Evolutionary conservation across 2,888 invertebrate genomes (phyloP).

Genomic region (Frankliniella fusca): DNA sequence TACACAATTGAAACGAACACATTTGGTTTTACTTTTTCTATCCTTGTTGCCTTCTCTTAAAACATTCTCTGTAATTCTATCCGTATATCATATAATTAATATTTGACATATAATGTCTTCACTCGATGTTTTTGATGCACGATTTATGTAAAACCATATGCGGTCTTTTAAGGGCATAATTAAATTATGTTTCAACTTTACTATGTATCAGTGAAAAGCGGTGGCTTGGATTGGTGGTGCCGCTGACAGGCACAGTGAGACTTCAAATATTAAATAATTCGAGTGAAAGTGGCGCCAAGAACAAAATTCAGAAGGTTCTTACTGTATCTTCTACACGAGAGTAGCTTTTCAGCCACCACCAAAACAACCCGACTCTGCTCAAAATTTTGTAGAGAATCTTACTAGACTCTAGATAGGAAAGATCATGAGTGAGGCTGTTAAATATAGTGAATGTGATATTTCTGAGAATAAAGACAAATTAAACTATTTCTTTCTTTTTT

Average conservation of each 20-base stretch:
- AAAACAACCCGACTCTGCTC: conserved; percentile 24
- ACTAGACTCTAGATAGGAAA: conserved; percentile 23
- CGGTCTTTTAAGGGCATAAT: conserved; percentile 25
- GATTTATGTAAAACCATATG: conserved; percentile 17
- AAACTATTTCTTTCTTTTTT: conserved; percentile 14
- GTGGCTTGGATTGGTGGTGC: conserved; percentile 17
- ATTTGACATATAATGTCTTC: not conserved
- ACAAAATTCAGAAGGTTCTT: no score
- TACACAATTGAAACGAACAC: conserved; percentile 22
- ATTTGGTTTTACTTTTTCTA: conserved; percentile 15
- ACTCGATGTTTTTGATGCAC: conserved; percentile 17
- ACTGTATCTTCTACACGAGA: no score
- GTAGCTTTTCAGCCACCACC: conserved; percentile 21
- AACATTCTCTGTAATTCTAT: not conserved
- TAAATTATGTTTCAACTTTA: conserved; percentile 23
- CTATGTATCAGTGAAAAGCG: conserved; percentile 10
- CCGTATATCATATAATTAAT: not conserved
- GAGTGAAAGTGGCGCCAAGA: not conserved
- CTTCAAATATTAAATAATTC: no score
- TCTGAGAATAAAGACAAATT: conserved; percentile 23
- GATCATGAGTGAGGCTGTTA: conserved; percentile 22
- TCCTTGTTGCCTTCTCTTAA: not conserved
- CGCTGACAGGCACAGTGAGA: not conserved
- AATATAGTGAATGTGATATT: conserved; percentile 27
- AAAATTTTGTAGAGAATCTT: conserved; percentile 23